phyloP scores from a whole-genome alignment of 2,797 vertebrate species.

The Moxostoma hubbsi region DNA sequence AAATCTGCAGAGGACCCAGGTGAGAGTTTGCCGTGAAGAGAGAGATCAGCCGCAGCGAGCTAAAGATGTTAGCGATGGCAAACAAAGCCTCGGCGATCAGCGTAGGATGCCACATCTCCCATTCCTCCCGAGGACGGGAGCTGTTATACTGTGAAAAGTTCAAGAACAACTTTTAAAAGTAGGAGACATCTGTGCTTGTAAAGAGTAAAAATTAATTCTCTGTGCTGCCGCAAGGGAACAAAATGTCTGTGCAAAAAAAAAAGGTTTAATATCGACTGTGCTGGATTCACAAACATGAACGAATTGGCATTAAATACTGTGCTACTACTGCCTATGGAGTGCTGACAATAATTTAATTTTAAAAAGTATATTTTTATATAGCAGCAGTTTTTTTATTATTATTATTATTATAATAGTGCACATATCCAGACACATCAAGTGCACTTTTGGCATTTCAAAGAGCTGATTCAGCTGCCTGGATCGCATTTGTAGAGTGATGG shows the following conservation, averaged over 20 bases:
- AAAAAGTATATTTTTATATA: background rate
- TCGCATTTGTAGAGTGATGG: background rate
- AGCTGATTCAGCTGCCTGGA: background rate
- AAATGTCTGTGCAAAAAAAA: constrained; percentile 3
- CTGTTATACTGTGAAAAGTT: constrained; percentile 87
- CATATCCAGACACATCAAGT: background rate
- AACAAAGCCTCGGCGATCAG: constrained; percentile 96
- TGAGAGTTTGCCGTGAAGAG: constrained; percentile 98
- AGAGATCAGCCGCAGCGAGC: constrained; percentile 94
- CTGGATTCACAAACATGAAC: background rate
- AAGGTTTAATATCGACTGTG: background rate
- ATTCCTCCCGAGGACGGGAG: constrained; percentile 92
- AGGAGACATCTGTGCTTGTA: no score
- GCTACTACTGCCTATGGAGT: background rate
- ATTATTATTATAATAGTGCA: background rate
- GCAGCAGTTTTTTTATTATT: background rate
- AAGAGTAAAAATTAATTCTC: no score
- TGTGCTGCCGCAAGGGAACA: no score
- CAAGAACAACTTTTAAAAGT: background rate
- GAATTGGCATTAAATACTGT: constrained; percentile 2
- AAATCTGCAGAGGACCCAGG: constrained; percentile 95
- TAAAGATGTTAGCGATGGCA: constrained; percentile 98
- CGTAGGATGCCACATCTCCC: constrained; percentile 98
- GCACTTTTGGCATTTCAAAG: background rate
- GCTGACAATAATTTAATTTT: background rate